A percentile compares a stretch with the other conserved stretches of the same genome.
Evolutionary conservation across 2,113 vertebrate species (phyloP).

Genomic region (Oxyruncus cristatus): DNA sequence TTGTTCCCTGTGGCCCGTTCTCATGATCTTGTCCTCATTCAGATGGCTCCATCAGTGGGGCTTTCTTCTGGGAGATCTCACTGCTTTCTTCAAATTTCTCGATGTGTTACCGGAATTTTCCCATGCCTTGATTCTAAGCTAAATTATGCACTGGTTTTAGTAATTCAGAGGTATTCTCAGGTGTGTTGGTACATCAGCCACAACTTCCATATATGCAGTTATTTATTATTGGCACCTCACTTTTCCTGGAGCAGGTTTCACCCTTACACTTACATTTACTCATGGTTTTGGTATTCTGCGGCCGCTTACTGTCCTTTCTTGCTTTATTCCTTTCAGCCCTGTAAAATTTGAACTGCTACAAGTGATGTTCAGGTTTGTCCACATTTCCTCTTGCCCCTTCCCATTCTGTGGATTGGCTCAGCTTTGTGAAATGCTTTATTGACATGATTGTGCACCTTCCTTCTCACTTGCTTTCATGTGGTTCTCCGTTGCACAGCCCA

Average conservation of each 20-base stretch:
- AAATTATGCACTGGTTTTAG: not conserved
- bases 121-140: not conserved
- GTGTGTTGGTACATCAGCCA: not conserved
- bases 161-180: not conserved
- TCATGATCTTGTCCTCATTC: not conserved
- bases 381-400: not conserved
- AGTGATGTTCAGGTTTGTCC: not conserved
- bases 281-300: not conserved
- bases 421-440: not conserved
- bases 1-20: not conserved
- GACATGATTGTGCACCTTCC: rapidly evolving
- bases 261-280: not conserved
- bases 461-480: not conserved
- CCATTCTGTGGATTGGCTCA: rapidly evolving
- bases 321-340: not conserved
- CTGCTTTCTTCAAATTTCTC: not conserved
- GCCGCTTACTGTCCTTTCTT: not conserved
- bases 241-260: not conserved
- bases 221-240: not conserved
- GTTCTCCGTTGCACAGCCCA: not conserved
- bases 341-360: not conserved
- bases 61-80: not conserved
- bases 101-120: not conserved
- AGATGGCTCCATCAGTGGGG: not conserved
- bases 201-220: not conserved